These are phyloP conservation scores for Halcyon badia DNA, from an alignment of 2,797 vertebrate species.

Conservation along the genomic window DNA sequence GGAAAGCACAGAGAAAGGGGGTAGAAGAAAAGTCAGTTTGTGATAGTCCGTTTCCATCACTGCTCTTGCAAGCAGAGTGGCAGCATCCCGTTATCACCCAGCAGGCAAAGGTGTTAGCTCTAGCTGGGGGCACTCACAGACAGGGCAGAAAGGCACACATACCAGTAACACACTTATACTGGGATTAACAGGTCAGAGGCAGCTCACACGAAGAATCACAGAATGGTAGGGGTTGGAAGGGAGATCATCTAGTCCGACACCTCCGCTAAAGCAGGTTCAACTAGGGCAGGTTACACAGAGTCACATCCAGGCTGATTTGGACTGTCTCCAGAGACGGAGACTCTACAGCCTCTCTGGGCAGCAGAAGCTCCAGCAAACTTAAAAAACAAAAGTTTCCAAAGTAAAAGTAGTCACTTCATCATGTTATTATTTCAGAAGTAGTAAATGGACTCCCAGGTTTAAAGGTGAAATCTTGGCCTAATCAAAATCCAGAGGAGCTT, in stretches of 20 bases:
- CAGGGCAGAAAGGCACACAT: background rate
- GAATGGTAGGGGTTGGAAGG: too few species aligned
- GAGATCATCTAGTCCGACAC: too few species aligned
- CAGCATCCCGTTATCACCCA: background rate
- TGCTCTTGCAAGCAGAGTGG: background rate
- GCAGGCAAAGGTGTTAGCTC: background rate
- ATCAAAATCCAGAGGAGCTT: background rate
- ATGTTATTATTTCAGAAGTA: background rate
- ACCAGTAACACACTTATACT: accelerated
- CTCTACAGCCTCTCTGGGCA: too few species aligned
- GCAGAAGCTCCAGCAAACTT: background rate
- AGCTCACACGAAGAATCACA: background rate
- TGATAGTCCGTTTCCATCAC: background rate
- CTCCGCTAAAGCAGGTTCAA: too few species aligned
- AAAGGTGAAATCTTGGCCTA: background rate
- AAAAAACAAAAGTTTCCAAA: background rate
- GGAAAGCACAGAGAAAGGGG: background rate
- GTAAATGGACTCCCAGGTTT: background rate
- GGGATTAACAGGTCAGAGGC: background rate
- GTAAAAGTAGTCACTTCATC: background rate
- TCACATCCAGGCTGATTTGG: too few species aligned
- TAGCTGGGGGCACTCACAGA: background rate
- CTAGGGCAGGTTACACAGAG: too few species aligned
- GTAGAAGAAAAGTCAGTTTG: background rate
- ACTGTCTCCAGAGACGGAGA: too few species aligned